phyloP scores from a whole-genome alignment of 2,797 vertebrate species.

The Lophotriccus pileatus region DNA sequence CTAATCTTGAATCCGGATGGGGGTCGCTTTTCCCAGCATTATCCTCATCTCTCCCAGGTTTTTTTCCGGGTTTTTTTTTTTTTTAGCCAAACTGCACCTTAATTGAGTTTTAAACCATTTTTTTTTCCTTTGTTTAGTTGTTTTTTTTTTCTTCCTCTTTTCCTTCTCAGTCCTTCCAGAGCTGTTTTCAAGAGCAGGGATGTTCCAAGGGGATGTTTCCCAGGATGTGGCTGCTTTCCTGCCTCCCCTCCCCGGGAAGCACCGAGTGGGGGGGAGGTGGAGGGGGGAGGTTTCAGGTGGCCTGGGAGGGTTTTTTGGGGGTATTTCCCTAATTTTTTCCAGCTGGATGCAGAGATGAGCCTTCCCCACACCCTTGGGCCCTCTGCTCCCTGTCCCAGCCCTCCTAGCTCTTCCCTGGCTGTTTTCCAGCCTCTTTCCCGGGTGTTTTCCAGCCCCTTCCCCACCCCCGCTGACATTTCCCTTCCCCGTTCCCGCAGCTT shows the following conservation, averaged over 20 bases:
- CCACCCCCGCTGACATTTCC: background rate
- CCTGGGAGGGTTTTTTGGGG: background rate
- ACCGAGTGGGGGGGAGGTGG: fast-evolving
- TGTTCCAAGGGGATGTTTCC: background rate
- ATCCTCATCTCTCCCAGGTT: slow-evolving; percentile 19
- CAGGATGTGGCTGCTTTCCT: background rate
- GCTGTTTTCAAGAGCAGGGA: background rate
- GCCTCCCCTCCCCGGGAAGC: background rate
- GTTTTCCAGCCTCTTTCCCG: background rate
- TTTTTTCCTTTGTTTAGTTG: background rate
- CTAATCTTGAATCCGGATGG: slow-evolving; percentile 57
- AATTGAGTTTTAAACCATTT: slow-evolving; percentile 30
- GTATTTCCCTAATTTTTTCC: background rate
- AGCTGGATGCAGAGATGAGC: background rate
- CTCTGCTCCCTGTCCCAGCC: background rate
- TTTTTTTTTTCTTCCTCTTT: background rate
- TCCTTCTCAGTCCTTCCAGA: slow-evolving; percentile 27
- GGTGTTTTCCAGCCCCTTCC: background rate
- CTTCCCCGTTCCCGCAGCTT: background rate
- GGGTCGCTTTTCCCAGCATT: slow-evolving; percentile 31
- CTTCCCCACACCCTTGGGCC: slow-evolving; percentile 29
- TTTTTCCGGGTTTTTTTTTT: background rate
- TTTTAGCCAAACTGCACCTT: slow-evolving; percentile 63
- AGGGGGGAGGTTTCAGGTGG: background rate
- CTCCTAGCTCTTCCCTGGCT: background rate